These are phyloP conservation scores for Phasianus colchicus DNA, from an alignment of 2,113 vertebrate genomes.

Conservation along the genomic window DNA sequence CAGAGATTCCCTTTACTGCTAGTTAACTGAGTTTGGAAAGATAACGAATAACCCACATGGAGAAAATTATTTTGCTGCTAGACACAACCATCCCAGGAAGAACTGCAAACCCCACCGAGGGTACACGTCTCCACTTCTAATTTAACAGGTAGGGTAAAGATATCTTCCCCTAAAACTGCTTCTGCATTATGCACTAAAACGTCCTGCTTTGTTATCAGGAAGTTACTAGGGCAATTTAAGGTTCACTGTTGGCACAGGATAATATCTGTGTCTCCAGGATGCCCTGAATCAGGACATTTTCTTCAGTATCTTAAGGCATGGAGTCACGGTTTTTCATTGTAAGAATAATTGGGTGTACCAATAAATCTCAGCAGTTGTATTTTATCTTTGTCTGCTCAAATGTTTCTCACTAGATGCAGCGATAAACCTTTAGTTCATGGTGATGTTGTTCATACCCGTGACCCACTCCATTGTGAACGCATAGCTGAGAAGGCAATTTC, in stretches of 20 bases:
- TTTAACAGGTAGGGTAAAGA: background rate
- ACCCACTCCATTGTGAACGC: background rate
- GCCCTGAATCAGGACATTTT: background rate
- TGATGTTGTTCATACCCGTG: background rate
- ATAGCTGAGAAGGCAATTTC: background rate
- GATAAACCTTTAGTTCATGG: background rate
- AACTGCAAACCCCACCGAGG: background rate
- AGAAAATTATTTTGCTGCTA: background rate
- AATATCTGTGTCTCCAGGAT: background rate
- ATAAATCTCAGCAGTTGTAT: background rate
- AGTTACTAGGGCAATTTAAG: background rate
- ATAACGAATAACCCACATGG: background rate
- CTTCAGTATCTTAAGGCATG: background rate
- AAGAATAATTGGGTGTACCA: background rate
- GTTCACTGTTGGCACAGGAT: slow-evolving; percentile 23
- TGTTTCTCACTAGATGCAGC: background rate
- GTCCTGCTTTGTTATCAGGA: background rate
- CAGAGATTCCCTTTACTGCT: background rate
- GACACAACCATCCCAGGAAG: background rate
- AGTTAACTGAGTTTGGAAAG: background rate
- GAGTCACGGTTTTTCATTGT: background rate
- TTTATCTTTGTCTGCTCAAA: background rate
- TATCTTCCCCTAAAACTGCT: background rate
- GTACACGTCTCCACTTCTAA: background rate
- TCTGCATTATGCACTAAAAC: background rate